Conservation (phyloP, 2,888 invertebrate genomes). For the Dione vanillae region DNA sequence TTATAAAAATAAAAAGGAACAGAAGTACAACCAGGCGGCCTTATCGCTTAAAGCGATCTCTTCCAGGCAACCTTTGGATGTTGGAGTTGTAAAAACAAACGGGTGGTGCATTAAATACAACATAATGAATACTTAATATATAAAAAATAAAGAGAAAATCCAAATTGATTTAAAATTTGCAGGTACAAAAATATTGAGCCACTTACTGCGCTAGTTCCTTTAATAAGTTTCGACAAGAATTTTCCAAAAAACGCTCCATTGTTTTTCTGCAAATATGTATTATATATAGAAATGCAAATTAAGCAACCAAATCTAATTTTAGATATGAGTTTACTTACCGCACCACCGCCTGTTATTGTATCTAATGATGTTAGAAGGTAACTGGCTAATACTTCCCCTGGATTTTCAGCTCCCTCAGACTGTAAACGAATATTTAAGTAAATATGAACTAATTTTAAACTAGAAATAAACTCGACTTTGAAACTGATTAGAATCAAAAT, state of each 20-base stretch:
- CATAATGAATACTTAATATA: too few species aligned
- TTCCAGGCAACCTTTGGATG: too few species aligned
- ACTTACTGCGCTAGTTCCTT: slow-evolving; percentile 77
- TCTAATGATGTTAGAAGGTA: slow-evolving; percentile 76
- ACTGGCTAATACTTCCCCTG: slow-evolving; percentile 73
- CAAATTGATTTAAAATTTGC: neutral
- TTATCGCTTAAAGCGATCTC: too few species aligned
- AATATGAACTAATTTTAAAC: neutral
- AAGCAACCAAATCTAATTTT: neutral
- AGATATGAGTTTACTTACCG: slow-evolving; percentile 59
- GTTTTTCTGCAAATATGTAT: slow-evolving; percentile 67
- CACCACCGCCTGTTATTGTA: slow-evolving; percentile 77
- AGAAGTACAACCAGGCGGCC: too few species aligned
- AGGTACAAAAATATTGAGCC: neutral
- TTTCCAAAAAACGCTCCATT: slow-evolving; percentile 79
- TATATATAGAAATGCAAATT: neutral
- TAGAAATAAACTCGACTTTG: neutral
- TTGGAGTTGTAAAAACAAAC: too few species aligned
- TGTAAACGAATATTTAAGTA: slow-evolving; percentile 48
- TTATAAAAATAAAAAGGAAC: too few species aligned
- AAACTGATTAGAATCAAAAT: neutral
- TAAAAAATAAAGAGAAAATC: too few species aligned
- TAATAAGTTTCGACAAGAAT: slow-evolving; percentile 70
- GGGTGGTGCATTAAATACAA: too few species aligned
- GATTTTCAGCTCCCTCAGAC: slow-evolving; percentile 77